Conservation (phyloP, 2,797 vertebrate genomes). For the Paratrypauchen microcephalus region DNA sequence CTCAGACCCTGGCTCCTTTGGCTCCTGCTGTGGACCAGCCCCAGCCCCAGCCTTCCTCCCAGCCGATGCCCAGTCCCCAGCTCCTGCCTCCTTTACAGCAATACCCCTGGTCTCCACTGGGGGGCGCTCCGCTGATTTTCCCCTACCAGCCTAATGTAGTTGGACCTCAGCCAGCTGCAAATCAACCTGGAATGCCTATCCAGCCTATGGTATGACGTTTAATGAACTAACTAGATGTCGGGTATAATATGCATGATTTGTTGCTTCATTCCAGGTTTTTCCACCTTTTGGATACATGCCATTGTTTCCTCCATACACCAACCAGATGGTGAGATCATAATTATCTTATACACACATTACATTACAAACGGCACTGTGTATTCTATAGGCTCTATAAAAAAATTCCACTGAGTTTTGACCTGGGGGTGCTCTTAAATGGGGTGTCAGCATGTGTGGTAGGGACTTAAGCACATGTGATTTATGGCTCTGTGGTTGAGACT, state of each 20-base stretch:
- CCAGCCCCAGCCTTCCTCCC: conserved; percentile 29
- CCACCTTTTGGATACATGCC: conserved; percentile 52
- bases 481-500: conserved; percentile 22
- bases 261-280: conserved; percentile 43
- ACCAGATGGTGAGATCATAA: conserved; percentile 57
- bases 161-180: conserved; percentile 28
- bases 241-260: not conserved
- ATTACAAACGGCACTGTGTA: not conserved
- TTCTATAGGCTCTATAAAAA: not conserved
- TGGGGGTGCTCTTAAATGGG: conserved; percentile 13
- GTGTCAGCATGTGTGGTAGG: conserved; percentile 24
- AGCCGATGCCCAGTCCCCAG: conserved; percentile 32
- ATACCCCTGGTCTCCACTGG: conserved; percentile 49
- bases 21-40: conserved; percentile 30
- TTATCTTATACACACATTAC: not conserved
- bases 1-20: conserved; percentile 25
- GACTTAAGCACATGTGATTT: conserved; percentile 30
- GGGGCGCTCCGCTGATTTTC: conserved; percentile 36
- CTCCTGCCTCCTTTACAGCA: conserved; percentile 31
- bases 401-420: conserved; percentile 29
- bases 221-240: not conserved
- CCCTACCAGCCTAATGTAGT: conserved; percentile 28
- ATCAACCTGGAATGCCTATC: conserved; percentile 40
- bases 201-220: conserved; percentile 49
- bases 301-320: conserved; percentile 36